These are phyloP conservation scores for Chaitophorus viminalis DNA, from an alignment of 2,888 invertebrate species.

Conservation along the genomic window DNA sequence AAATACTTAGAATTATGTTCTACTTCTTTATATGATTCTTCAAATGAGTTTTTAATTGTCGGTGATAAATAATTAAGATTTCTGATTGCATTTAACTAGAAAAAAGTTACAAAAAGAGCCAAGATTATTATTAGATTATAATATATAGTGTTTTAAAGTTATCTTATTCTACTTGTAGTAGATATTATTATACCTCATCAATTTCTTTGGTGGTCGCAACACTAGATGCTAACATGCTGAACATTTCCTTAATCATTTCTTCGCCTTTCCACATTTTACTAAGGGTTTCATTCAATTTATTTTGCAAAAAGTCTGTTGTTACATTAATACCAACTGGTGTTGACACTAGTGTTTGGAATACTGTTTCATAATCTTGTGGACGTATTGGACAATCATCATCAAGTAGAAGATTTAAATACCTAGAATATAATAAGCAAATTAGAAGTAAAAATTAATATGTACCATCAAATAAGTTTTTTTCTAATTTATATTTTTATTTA, in stretches of 20 bases:
- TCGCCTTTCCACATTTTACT: conserved; percentile 20
- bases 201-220: conserved; percentile 28
- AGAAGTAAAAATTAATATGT: not conserved
- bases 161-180: not conserved
- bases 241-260: conserved; percentile 14
- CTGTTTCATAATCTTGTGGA: conserved; percentile 28
- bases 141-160: not conserved
- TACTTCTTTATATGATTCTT: conserved; percentile 1
- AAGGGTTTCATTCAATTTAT: conserved; percentile 25
- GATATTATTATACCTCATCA: conserved; percentile 41
- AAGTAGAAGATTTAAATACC: conserved; percentile 45
- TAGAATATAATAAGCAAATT: not conserved
- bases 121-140: too few species aligned
- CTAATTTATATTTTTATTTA: conserved; percentile 4
- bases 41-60: conserved; percentile 28
- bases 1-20: conserved; percentile 38
- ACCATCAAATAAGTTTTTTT: conserved; percentile 10
- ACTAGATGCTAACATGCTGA: not conserved
- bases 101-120: not conserved
- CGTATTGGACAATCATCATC: conserved; percentile 30
- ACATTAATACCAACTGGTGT: conserved; percentile 46
- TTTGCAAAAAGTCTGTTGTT: conserved; percentile 39
- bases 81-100: conserved; percentile 38
- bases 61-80: conserved; percentile 17
- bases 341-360: conserved; percentile 32